Percentiles rank a stretch among this genome's conserved stretches.
phyloP scores from a whole-genome alignment of 2,888 invertebrate species.

The Diploptera punctata region DNA sequence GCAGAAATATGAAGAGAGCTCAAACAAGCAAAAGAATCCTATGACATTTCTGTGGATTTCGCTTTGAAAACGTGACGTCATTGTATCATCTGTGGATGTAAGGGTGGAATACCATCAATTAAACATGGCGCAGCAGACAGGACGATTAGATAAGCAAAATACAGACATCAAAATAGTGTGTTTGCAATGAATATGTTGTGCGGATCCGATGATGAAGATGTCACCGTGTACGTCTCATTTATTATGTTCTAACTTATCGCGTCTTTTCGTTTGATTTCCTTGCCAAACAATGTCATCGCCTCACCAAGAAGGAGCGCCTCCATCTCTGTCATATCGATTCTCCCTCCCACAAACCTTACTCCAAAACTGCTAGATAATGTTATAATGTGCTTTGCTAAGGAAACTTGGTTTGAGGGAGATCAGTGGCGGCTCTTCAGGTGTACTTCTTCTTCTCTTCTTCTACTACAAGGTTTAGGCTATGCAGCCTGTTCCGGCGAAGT shows the following conservation, averaged over 20 bases:
- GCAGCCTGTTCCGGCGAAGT: too few relatives aligned
- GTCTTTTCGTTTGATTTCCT: slow-evolving; percentile 43
- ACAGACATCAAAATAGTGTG: not conserved
- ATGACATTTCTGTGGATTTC: not conserved
- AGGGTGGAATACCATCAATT: not conserved
- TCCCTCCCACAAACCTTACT: slow-evolving; percentile 16
- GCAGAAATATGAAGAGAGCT: too few relatives aligned
- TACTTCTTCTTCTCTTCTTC: too few relatives aligned
- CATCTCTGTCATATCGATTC: slow-evolving; percentile 9
- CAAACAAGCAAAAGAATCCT: too few relatives aligned
- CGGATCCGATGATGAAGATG: not conserved
- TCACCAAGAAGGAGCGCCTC: slow-evolving; percentile 17
- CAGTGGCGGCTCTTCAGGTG: too few relatives aligned
- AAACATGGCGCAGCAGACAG: not conserved
- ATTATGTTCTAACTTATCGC: slow-evolving; percentile 34
- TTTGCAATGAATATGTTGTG: not conserved
- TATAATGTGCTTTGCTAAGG: slow-evolving; percentile 23
- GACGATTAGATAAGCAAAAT: not conserved
- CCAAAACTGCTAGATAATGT: slow-evolving; percentile 29
- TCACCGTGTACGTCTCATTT: slow-evolving; percentile 31
- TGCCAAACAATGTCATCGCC: slow-evolving; percentile 43
- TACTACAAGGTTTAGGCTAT: too few relatives aligned
- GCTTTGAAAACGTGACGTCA: not conserved
- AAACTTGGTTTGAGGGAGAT: too few relatives aligned
- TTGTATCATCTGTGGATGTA: not conserved